These are phyloP conservation scores for Crocidura indochinensis DNA, from an alignment of 2,797 vertebrate genomes.

Conservation along the genomic window DNA sequence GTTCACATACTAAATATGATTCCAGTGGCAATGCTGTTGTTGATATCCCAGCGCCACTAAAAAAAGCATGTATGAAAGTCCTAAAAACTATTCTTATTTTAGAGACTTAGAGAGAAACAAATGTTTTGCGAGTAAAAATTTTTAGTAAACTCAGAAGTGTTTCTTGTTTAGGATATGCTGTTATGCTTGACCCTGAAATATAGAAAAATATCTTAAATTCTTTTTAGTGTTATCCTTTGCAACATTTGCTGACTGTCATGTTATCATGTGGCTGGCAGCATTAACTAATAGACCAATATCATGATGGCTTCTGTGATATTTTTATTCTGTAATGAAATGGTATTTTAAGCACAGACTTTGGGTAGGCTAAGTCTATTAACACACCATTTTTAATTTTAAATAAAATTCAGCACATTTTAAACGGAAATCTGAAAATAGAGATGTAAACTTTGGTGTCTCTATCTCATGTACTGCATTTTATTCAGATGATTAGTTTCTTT, in stretches of 20 bases:
- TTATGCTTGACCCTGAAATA: neutral
- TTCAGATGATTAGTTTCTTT: constrained; percentile 49
- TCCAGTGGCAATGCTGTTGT: too few species aligned
- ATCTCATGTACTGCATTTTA: constrained; percentile 47
- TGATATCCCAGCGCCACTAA: too few species aligned
- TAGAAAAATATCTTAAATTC: constrained; percentile 26
- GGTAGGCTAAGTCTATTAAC: neutral
- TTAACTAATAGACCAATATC: neutral
- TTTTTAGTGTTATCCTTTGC: neutral
- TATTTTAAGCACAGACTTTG: neutral
- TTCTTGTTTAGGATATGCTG: neutral
- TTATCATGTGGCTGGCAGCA: neutral
- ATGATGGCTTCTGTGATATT: neutral
- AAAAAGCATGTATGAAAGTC: too few species aligned
- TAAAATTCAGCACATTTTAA: constrained; percentile 47
- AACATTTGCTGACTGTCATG: neutral
- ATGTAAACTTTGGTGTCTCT: neutral
- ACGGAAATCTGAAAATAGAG: constrained; percentile 34
- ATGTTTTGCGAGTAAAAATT: neutral
- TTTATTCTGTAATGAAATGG: neutral
- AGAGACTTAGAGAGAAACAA: too few species aligned
- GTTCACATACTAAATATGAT: too few species aligned
- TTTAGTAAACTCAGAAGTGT: neutral
- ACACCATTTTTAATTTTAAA: constrained; percentile 12
- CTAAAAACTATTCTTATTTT: too few species aligned